Percentiles rank a stretch among this genome's conserved stretches.
Conservation (phyloP, 2,888 invertebrate species). For the Ernsta delagoae region DNA sequence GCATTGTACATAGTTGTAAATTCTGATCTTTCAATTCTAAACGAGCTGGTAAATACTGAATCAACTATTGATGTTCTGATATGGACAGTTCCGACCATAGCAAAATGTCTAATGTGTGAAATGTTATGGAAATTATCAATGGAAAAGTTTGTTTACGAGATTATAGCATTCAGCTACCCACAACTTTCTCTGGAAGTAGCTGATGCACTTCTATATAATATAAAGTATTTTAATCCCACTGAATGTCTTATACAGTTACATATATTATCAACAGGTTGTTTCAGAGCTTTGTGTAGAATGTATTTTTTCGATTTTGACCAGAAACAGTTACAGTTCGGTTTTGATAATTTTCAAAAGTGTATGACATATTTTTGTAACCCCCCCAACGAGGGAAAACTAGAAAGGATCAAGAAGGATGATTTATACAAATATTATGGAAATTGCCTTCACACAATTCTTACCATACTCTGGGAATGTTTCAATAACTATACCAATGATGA, state of each 20-base stretch:
- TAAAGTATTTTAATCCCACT: slow-evolving; percentile 65
- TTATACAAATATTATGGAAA: slow-evolving; percentile 64
- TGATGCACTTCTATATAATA: slow-evolving; percentile 59
- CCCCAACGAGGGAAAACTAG: slow-evolving; percentile 61
- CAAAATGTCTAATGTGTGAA: slow-evolving; percentile 71
- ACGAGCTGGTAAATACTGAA: slow-evolving; percentile 61
- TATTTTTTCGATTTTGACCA: slow-evolving; percentile 57
- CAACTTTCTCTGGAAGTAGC: slow-evolving; percentile 64
- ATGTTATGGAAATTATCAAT: slow-evolving; percentile 68
- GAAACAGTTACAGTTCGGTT: slow-evolving; percentile 49
- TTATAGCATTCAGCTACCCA: slow-evolving; percentile 62
- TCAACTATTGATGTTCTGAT: slow-evolving; percentile 63
- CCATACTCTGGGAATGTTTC: slow-evolving; percentile 55
- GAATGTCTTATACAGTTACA: slow-evolving; percentile 59
- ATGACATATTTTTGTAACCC: slow-evolving; percentile 63
- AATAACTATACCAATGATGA: slow-evolving; percentile 51
- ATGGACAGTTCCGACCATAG: slow-evolving; percentile 67
- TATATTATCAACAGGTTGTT: slow-evolving; percentile 58
- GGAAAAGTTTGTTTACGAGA: slow-evolving; percentile 65
- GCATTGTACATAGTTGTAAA: slow-evolving; percentile 70
- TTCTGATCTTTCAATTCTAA: slow-evolving; percentile 61
- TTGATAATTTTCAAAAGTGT: slow-evolving; percentile 59
- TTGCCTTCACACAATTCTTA: slow-evolving; percentile 56
- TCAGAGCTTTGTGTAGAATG: slow-evolving; percentile 63
- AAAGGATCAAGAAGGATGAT: slow-evolving; percentile 57